Base-by-base conservation (phyloP, 2,113 vertebrate species). In the Mionectes macconnelli region DNA sequence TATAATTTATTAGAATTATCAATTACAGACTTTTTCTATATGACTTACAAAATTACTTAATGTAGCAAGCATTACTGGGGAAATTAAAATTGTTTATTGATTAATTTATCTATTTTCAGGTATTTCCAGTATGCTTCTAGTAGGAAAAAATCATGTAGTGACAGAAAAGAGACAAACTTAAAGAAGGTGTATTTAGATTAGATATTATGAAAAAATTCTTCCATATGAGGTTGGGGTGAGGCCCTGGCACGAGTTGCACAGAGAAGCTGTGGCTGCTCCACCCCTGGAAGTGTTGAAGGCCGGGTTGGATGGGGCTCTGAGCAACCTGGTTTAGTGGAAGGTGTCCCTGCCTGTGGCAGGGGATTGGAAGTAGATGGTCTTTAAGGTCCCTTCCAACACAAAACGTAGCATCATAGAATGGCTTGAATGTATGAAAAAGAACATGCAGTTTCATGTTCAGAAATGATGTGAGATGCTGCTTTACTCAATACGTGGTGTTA, bases 41-140 rank as follows among this genome's bases (percentile, higher is more conserved):
- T 56, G 52, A 84, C 81, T 87, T 92, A 79, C 28, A 92, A 72
- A 95, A 89, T 77, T 94, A 53, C 53, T 90, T 77, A 77, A 52
- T 44, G 31, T 35, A 78, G 86, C 6, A 19, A 91, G 66, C 18
- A 64, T 85, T 90, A 40, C n/a, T 14, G n/a, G 91, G 66, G 90
- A 94, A 96, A 95, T 90, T 57, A 50, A 92, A 96, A 87, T 57
- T 90, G 63, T 86, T 95, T 69, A 89, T 86, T 90, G 79, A 91
- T 73, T 3, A n/a, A 21, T 63, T 70, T 62, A 14, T 55, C 80
- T 28, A 4, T 86, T 94, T 95, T 82, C 50, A 55, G 27, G 28
- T 64, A 45, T 69, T 92, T 92, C n/a, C 50, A 33, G 4, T 90
- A 31, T 24, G 57, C 14, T 57, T n/a, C 23, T 49, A 40, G 16